These are phyloP conservation scores for Myocastor coypus DNA, from an alignment of 2,113 vertebrate species.

Conservation along the genomic window DNA sequence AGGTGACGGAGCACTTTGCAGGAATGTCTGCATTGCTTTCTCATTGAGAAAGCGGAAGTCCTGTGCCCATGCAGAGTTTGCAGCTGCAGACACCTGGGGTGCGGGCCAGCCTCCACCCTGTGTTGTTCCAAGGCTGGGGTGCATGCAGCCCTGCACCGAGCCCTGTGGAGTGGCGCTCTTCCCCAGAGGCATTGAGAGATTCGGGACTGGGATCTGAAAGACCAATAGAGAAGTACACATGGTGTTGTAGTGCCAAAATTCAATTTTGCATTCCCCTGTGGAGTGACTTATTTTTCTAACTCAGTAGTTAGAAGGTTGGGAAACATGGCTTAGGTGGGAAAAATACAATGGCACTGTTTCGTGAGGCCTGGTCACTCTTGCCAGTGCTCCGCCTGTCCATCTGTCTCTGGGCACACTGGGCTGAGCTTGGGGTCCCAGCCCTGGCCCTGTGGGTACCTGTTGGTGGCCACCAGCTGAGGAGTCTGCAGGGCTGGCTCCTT, in stretches of 20 bases:
- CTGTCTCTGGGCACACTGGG: background rate
- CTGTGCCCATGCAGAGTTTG: background rate
- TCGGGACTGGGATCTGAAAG: slow-evolving; percentile 37
- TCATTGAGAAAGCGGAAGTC: background rate
- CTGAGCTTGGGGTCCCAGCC: background rate
- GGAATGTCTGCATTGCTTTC: background rate
- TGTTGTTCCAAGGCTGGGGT: background rate
- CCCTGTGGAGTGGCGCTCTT: background rate
- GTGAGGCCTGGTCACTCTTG: background rate
- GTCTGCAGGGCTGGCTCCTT: background rate
- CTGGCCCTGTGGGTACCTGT: background rate
- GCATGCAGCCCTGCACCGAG: background rate
- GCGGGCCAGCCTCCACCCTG: background rate
- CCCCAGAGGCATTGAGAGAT: background rate
- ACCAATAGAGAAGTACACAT: slow-evolving; percentile 34
- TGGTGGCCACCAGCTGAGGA: background rate
- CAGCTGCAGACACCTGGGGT: background rate
- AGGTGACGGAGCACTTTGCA: background rate
- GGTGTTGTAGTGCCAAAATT: slow-evolving; percentile 40
- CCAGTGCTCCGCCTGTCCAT: background rate
- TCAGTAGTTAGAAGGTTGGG: slow-evolving; percentile 25
- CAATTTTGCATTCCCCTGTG: slow-evolving; percentile 36
- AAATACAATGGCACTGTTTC: slow-evolving; percentile 7
- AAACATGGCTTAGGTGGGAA: background rate
- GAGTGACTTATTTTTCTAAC: background rate